Evolutionary conservation across 2,888 invertebrate species (phyloP), one percentile per base, ranked within the genome.

Genomic region (Nyleta sp.): DNA sequence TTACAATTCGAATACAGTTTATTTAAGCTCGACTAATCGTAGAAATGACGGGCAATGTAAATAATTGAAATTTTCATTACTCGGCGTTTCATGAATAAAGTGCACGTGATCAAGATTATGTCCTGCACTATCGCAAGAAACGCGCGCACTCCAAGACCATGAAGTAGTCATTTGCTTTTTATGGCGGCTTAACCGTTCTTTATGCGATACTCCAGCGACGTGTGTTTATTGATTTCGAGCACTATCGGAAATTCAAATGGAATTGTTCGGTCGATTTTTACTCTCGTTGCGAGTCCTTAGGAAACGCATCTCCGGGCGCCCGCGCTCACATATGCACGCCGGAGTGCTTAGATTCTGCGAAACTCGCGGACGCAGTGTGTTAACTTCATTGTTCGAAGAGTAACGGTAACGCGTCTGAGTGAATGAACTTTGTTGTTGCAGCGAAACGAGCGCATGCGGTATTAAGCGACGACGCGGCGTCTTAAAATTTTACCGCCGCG

Each of bases 401-500:
- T 74, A 67, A 74, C 74, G 65, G 74, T 52, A 74, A 67, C 65
- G 53, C 24, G 74, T 67, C 40, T 60, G 52, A 67, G 67, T 53
- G 74, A 67, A 59, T 40, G 60, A 59, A 60, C 67, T 60, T 67
- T 67, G 74, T 65, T 65, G 65, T 52, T 65, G 35, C 64, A 42
- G 33, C 24, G 64, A 57, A 50, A 57, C 42, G 48, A 57, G 40
- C 8, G 64, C 10, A 50, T 31, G 38, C 57, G 42, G 40, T 40
- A 64, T 73, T 64, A 33, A 64, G 64, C 64, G 48, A 48, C 48
- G 15, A 46, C 20, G 52, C 17, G 33, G 38, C 28, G 28, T 28
- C 24, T 38, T 42, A 11, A 24, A 48, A 73, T 50, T 64, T 64
- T 50, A 57, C n/a, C 22, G 10, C 44, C 7, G 24, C 18, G 1